Evolutionary conservation across 2,113 vertebrate genomes (phyloP).

Genomic region (Nothocercus nigrocapillus): DNA sequence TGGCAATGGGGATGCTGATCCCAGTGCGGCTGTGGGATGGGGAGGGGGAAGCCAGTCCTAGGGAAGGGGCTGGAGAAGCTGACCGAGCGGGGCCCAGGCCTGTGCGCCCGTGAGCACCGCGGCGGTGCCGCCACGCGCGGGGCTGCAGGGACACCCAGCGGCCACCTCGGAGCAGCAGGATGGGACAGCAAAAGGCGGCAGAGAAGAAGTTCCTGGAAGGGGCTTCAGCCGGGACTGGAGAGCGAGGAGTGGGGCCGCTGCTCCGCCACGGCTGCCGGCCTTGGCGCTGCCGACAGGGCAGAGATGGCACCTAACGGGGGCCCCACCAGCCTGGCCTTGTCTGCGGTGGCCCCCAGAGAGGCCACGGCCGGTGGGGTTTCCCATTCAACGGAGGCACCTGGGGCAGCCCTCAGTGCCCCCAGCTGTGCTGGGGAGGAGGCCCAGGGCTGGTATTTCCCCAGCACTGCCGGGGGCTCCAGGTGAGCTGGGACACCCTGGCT

Average conservation of each 20-base stretch:
- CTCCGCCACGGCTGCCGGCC: too few species aligned
- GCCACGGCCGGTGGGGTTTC: too few species aligned
- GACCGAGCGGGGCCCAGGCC: background rate
- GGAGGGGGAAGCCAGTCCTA: background rate
- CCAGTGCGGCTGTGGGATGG: background rate
- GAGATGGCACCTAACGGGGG: too few species aligned
- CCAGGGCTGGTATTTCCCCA: background rate
- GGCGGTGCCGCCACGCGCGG: fast-evolving
- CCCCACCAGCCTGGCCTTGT: too few species aligned
- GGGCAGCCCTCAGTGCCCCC: background rate
- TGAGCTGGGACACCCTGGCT: too few species aligned
- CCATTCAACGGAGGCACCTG: too few species aligned
- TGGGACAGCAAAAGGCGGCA: background rate
- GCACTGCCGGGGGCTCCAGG: too few species aligned
- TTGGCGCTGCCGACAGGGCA: too few species aligned
- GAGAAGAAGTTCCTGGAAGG: background rate
- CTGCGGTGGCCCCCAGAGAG: too few species aligned
- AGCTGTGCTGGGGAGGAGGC: background rate
- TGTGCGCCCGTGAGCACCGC: fast-evolving
- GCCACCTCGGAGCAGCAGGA: background rate
- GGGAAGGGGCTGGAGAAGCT: too few species aligned
- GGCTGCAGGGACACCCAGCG: background rate
- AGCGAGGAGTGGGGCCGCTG: background rate
- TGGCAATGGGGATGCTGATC: too few species aligned
- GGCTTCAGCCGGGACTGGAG: background rate